Conservation (phyloP, 2,113 vertebrate species). For the Ariopsis seemanni region DNA sequence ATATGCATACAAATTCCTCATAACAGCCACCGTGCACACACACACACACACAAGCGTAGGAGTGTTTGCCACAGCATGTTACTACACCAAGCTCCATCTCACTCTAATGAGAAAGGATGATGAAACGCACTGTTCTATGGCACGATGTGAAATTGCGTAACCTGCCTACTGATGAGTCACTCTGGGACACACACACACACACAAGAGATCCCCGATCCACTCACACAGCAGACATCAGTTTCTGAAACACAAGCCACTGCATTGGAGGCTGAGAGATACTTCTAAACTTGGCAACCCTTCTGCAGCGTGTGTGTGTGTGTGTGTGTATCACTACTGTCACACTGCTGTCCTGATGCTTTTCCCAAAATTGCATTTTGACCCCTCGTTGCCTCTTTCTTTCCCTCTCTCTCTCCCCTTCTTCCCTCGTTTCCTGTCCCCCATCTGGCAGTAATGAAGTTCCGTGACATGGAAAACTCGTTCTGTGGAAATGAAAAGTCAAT, state of each 20-base stretch:
- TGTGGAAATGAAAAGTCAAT: constrained; percentile 58
- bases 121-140: constrained; percentile 32
- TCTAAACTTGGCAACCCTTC: constrained; percentile 3
- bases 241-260: constrained; percentile 6
- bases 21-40: neutral
- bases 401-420: neutral
- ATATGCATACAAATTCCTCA: neutral
- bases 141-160: constrained; percentile 23
- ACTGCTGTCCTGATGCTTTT: neutral
- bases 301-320: constrained; percentile 7
- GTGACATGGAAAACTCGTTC: constrained; percentile 42
- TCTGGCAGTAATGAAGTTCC: constrained; percentile 28
- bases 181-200: constrained; percentile 10
- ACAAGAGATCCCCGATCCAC: neutral
- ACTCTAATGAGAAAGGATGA: constrained; percentile 26
- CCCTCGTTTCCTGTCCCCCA: neutral
- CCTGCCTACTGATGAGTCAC: constrained; percentile 40
- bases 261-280: constrained; percentile 4
- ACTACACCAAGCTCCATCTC: constrained; percentile 16
- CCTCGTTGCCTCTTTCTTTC: neutral
- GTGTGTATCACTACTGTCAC: neutral
- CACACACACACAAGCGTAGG: neutral
- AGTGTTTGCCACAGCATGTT: constrained; percentile 2
- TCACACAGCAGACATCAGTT: neutral
- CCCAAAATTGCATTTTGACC: constrained; percentile 15